These are phyloP conservation scores for Asobara japonica DNA, from an alignment of 1,140 invertebrate genomes.

Conservation along the genomic window DNA sequence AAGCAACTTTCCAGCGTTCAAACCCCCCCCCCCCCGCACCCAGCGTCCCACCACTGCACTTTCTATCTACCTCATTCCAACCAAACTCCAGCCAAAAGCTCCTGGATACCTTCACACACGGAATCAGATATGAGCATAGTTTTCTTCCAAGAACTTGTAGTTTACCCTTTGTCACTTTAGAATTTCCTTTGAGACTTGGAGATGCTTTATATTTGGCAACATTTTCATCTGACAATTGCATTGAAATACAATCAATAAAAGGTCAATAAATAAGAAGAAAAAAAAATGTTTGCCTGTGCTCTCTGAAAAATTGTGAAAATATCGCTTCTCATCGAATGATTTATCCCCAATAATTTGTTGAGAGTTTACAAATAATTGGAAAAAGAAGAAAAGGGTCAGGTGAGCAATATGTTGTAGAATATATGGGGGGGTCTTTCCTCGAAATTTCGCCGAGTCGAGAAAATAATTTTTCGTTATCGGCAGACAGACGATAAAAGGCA, in stretches of 20 bases:
- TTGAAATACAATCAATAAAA: background rate
- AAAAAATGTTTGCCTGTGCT: background rate
- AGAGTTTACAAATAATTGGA: background rate
- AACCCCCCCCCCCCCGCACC: background rate
- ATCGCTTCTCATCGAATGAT: background rate
- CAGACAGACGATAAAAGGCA: background rate
- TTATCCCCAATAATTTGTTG: background rate
- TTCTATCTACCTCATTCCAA: background rate
- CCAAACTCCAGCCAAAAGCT: background rate
- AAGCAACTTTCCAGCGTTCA: conserved; percentile 9
- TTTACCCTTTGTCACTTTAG: conserved; percentile 6
- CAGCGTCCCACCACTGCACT: no score
- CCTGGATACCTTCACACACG: conserved; percentile 12
- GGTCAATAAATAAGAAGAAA: no score
- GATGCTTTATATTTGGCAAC: background rate
- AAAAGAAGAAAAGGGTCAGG: no score
- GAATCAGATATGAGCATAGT: conserved; percentile 27
- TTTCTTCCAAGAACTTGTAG: background rate
- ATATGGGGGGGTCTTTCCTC: background rate
- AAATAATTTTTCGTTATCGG: conserved; percentile 55
- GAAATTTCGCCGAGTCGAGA: conserved; percentile 22
- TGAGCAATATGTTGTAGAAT: background rate
- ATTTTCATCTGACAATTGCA: background rate
- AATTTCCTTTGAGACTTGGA: conserved; percentile 3
- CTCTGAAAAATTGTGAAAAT: background rate